phyloP scores from a whole-genome alignment of 1,140 invertebrate species.

The Trichonephila inaurata region DNA sequence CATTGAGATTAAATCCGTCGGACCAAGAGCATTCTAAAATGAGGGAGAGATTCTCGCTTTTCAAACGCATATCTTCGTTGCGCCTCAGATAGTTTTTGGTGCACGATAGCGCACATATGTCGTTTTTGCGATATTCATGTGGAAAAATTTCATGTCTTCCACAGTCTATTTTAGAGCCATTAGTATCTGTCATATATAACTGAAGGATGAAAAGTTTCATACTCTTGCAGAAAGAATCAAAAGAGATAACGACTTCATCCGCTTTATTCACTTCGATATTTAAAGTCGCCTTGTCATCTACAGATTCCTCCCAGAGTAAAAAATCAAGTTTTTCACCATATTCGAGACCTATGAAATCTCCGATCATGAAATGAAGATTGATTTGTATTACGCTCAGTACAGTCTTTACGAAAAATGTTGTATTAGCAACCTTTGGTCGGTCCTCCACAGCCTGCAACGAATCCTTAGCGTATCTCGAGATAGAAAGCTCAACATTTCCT shows the following conservation, averaged over 20 bases:
- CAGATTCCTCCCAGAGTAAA: not conserved
- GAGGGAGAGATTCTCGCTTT: not conserved
- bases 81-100: not conserved
- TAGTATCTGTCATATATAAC: not conserved
- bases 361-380: not conserved
- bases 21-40: not conserved
- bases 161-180: not conserved
- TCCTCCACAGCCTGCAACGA: not conserved
- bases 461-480: not conserved
- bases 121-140: not conserved
- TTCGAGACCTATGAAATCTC: not conserved
- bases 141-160: not conserved
- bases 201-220: not conserved
- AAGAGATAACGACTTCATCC: no score
- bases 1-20: not conserved
- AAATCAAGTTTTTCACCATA: not conserved
- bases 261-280: not conserved
- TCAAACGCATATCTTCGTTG: not conserved
- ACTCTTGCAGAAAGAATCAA: no score
- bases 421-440: no score
- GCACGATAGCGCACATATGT: accelerated
- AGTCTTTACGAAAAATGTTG: no score
- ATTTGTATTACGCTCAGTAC: not conserved
- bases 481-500: not conserved
- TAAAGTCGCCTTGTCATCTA: not conserved